These are phyloP conservation scores for Sweltsa coloradensis DNA, from an alignment of 1,140 invertebrate species.

Conservation along the genomic window DNA sequence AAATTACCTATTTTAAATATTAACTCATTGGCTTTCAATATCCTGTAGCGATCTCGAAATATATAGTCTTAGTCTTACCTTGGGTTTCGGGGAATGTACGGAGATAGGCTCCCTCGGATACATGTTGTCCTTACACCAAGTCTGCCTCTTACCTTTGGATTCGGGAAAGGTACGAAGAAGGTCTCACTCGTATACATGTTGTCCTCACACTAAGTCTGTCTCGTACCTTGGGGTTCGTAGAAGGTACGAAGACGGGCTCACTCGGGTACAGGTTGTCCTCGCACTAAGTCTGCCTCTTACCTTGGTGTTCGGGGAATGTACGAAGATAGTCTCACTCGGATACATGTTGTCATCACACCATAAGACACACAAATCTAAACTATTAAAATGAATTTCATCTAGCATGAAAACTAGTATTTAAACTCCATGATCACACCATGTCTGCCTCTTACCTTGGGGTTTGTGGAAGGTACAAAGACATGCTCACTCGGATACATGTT, in stretches of 20 bases:
- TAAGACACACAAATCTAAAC: too few relatives aligned
- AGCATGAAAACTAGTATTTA: too few relatives aligned
- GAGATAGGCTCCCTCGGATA: constrained; percentile 87
- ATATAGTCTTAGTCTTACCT: constrained; percentile 41
- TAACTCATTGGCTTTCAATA: not conserved
- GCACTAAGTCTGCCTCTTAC: constrained; percentile 49
- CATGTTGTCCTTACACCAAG: constrained; percentile 59
- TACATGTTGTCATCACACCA: too few relatives aligned
- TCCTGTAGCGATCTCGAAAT: too few relatives aligned
- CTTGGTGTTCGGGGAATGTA: constrained; percentile 50
- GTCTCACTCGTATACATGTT: constrained; percentile 76
- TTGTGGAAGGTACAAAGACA: too few relatives aligned
- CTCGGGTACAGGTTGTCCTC: constrained; percentile 66
- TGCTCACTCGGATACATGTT: too few relatives aligned
- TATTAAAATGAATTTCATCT: too few relatives aligned
- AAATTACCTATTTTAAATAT: not conserved
- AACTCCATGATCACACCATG: too few relatives aligned
- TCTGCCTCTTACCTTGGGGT: too few relatives aligned
- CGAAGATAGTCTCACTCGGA: constrained; percentile 80
- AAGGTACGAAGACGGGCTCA: constrained; percentile 74
- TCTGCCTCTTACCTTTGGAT: constrained; percentile 41
- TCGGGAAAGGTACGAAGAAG: constrained; percentile 62
- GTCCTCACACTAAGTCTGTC: constrained; percentile 58
- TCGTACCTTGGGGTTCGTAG: constrained; percentile 48
- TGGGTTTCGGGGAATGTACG: constrained; percentile 50